Evolutionary conservation across 2,113 vertebrate species (phyloP).

Genomic region (Centropus unirufus): DNA sequence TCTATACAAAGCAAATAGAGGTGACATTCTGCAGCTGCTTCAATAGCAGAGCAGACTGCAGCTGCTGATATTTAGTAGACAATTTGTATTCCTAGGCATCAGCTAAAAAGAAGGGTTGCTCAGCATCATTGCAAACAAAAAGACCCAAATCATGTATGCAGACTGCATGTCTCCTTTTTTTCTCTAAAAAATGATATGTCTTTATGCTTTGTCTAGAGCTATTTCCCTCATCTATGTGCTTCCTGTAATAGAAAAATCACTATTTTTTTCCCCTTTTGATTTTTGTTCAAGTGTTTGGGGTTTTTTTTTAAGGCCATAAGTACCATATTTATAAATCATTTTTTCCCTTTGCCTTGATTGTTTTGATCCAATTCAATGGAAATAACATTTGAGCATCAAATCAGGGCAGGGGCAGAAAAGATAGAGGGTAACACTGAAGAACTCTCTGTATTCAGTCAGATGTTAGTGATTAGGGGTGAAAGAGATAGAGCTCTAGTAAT

Average conservation of each 20-base stretch:
- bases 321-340: background rate
- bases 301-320: background rate
- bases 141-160: background rate
- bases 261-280: background rate
- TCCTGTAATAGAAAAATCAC: background rate
- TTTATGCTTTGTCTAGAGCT: background rate
- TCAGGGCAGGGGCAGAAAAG: background rate
- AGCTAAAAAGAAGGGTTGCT: constrained; percentile 19
- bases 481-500: background rate
- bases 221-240: background rate
- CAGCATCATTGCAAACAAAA: background rate
- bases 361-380: background rate
- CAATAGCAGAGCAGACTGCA: constrained; percentile 4
- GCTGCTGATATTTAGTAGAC: constrained; percentile 40
- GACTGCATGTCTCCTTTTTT: background rate
- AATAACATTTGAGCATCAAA: background rate
- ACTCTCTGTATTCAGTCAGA: background rate
- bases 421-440: background rate
- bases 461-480: background rate
- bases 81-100: constrained; percentile 42
- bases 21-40: background rate
- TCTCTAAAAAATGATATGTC: background rate
- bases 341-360: background rate
- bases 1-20: background rate
- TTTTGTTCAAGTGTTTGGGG: background rate